Percentiles rank a stretch among this genome's conserved stretches.
These are phyloP conservation scores for Halocaridina rubra DNA, from an alignment of 2,888 invertebrate species.

Conservation along the genomic window DNA sequence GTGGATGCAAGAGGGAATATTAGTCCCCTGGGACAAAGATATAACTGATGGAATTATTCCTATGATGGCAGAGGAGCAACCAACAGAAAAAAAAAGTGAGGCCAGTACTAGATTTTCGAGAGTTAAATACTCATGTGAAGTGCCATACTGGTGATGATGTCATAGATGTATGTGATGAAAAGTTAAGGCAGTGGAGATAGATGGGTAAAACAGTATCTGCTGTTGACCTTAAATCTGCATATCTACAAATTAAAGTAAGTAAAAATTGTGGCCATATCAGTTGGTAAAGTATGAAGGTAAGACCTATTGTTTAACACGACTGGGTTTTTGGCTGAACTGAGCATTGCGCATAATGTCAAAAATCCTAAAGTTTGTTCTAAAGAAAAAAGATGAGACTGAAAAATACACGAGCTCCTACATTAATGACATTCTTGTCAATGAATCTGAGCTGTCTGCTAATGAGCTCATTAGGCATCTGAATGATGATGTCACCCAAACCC, in stretches of 20 bases:
- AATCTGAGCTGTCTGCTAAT: not conserved
- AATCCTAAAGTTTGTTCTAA: not conserved
- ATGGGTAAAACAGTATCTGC: not conserved
- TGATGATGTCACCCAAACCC: not conserved
- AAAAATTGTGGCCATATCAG: too few relatives aligned
- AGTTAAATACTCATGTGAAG: constrained; percentile 12
- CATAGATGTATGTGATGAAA: not conserved
- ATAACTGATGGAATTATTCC: too few relatives aligned
- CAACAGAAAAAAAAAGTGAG: not conserved
- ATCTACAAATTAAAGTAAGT: too few relatives aligned
- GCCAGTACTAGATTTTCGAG: constrained; percentile 5
- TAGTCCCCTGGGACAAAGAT: constrained; percentile 14
- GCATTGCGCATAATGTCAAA: constrained; percentile 5
- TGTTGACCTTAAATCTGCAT: not conserved
- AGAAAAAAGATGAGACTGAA: too few relatives aligned
- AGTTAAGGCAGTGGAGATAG: not conserved
- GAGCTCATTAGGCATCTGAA: not conserved
- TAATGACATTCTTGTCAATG: not conserved
- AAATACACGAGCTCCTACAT: not conserved
- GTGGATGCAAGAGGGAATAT: constrained; percentile 14
- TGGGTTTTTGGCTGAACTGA: not conserved
- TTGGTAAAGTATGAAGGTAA: not conserved
- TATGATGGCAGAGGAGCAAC: too few relatives aligned
- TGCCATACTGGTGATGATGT: constrained; percentile 10
- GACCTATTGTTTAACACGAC: not conserved